Evolutionary conservation across 2,113 vertebrate genomes (phyloP).

Genomic region (Dipodomys ordii): DNA sequence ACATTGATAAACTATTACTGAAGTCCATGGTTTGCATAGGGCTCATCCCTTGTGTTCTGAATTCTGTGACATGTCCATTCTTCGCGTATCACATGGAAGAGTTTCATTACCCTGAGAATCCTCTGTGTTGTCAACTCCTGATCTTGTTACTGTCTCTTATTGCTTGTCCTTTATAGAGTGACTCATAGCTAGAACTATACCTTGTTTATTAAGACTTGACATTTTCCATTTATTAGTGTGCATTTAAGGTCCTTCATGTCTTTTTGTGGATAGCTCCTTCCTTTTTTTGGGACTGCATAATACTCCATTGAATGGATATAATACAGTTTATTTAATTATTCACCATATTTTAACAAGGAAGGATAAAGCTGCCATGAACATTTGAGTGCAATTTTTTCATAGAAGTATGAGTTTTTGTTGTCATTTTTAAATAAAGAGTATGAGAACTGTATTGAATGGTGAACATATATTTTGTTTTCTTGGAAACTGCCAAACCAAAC

Average conservation of each 20-base stretch:
- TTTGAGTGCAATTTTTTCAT: neutral
- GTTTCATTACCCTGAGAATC: neutral
- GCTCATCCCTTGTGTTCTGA: neutral
- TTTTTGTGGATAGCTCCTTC: neutral
- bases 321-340: neutral
- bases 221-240: neutral
- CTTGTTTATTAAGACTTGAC: neutral
- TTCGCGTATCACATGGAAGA: neutral
- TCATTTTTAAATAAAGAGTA: neutral
- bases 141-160: neutral
- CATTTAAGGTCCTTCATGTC: neutral
- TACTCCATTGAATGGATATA: neutral
- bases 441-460: neutral
- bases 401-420: neutral
- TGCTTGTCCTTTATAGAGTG: neutral
- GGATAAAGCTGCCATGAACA: neutral
- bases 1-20: neutral
- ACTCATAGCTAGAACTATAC: neutral
- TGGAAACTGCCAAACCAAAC: neutral
- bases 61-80: neutral
- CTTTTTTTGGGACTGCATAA: neutral
- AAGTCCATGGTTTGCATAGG: neutral
- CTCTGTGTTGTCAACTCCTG: neutral
- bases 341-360: neutral
- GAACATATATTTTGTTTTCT: neutral